Evolutionary conservation across 2,113 vertebrate species (phyloP).

Genomic region (Thamnaconus septentrionalis): DNA sequence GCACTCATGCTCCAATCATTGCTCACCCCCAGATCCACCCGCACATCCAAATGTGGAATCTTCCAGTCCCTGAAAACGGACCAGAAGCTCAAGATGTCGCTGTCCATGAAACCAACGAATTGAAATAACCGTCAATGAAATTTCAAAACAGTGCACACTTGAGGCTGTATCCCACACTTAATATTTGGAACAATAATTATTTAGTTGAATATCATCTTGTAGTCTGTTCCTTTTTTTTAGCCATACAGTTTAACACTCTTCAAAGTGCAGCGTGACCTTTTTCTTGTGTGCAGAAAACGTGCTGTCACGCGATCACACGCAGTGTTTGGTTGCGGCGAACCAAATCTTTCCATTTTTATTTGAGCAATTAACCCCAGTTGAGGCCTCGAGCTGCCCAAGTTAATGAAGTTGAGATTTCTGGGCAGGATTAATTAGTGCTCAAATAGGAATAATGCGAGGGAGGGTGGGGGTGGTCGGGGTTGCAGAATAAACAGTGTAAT

Average conservation of each 20-base stretch:
- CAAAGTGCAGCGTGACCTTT: constrained; percentile 47
- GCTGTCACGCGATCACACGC: constrained; percentile 43
- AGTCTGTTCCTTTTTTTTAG: constrained; percentile 1
- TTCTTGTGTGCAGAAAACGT: constrained; percentile 26
- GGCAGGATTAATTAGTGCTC: constrained; percentile 85
- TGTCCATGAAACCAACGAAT: too few species aligned
- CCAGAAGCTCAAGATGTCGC: too few species aligned
- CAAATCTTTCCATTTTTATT: constrained; percentile 73
- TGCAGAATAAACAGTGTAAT: constrained; percentile 85
- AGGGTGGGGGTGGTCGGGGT: constrained; percentile 42
- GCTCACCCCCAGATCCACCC: too few species aligned
- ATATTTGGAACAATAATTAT: too few species aligned
- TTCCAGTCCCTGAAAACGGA: too few species aligned
- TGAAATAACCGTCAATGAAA: too few species aligned
- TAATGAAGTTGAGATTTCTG: constrained; percentile 84
- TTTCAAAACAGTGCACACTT: too few species aligned
- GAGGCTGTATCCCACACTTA: too few species aligned
- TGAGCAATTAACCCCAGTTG: constrained; percentile 83
- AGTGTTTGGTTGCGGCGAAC: constrained; percentile 43
- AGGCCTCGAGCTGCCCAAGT: constrained; percentile 77
- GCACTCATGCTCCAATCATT: too few species aligned
- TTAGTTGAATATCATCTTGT: constrained; percentile 1
- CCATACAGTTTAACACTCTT: background rate
- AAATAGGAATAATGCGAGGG: constrained; percentile 64
- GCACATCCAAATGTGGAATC: too few species aligned